Base-by-base conservation (phyloP, 2,888 invertebrate species). In the Nysson spinosus region DNA sequence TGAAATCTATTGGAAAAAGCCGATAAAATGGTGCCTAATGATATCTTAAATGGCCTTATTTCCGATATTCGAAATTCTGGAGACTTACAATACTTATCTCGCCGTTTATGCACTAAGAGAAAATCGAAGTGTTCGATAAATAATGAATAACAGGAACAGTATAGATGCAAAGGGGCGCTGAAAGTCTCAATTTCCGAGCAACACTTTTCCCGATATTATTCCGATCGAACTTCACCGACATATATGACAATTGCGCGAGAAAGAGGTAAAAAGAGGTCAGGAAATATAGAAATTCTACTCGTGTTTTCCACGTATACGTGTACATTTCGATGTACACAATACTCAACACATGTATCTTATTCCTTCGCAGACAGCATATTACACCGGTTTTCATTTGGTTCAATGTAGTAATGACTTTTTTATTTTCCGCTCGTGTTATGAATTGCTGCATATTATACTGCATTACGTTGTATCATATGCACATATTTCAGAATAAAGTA, bases 181-280 rank as follows among this genome's bases (percentile, higher is more conserved):
- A 1, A 34, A 52, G 16, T 34, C 44, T 28, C 43, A 52, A 58
- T 52, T 58, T 39, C n/a, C 9, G 12, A 20, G 26, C 4, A 42
- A 30, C 42, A 16, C 42, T 37, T 5, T 9, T 4, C 11, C 5
- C 3, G 22, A 46, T 28, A 34, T 50, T 55, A 46, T 22, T 51
- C 39, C 56, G 51, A 47, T 47, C 56, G 28, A 51, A 56, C 50
- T 46, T 42, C 16, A 5, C 1, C 24, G 5, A 11, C 34, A n/a
- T 16, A 14, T 22, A 34, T 9, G 44, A 37, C 43, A 35, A 46
- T 57, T 42, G 22, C 11, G 19, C 24, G 26, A 11, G 17, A 26
- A 44, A 28, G 30, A 40, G 37, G 39, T 54, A 28, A 54, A 64
- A 67, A 50, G 54, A 67, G 58, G 54, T 64, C 50, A 35, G n/a